Base-by-base conservation (phyloP, 1,140 invertebrate genomes). In the Triops cancriformis region DNA sequence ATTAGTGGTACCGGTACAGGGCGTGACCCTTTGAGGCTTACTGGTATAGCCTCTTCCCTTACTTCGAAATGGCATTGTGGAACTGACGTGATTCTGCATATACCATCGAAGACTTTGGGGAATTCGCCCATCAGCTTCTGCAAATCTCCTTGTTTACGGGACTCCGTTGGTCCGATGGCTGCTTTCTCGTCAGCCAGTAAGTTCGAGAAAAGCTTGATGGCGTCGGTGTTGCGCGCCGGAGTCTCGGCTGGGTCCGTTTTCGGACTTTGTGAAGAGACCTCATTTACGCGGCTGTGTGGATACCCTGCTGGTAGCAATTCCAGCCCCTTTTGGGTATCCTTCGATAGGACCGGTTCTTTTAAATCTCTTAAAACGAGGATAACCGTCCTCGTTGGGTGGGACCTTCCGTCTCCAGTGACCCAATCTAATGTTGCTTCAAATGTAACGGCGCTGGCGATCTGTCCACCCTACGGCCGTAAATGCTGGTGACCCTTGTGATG, bases 31-130 rank as follows among this genome's bases (percentile, higher is more conserved):
- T n/a, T n/a, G n/a, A n/a, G n/a, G n/a, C n/a, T n/a, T n/a, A n/a
- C n/a, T n/a, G n/a, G n/a, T n/a, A n/a, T 75, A 37, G 74, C 74
- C 6, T 37, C 74, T 76, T 43, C 37, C 51, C 27, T 42, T 76
- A 76, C 41, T 76, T 42, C 43, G 23, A 23, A 51, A 26, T 76
- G 31, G n/a, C 42, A 42, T n/a, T 31, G 74, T 43, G 42, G 6
- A n/a, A 31, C 26, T 0, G 42, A 12, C 41, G 43, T 76, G 3
- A 26, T 51, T 45, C 42, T 42, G 74, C 74, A 76, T 26, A 76
- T 18, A 26, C 74, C 74, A 27, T 76, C 31, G n/a, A 76, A 76
- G 18, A 76, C 42, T 43, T 43, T 42, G 10, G 74, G 42, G 27
- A 45, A 51, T n/a, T n/a, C 37, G 18, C 0, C 42, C 74, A 76